These are phyloP conservation scores for Ormyrus pomaceus DNA, from an alignment of 2,888 invertebrate species.

Conservation along the genomic window DNA sequence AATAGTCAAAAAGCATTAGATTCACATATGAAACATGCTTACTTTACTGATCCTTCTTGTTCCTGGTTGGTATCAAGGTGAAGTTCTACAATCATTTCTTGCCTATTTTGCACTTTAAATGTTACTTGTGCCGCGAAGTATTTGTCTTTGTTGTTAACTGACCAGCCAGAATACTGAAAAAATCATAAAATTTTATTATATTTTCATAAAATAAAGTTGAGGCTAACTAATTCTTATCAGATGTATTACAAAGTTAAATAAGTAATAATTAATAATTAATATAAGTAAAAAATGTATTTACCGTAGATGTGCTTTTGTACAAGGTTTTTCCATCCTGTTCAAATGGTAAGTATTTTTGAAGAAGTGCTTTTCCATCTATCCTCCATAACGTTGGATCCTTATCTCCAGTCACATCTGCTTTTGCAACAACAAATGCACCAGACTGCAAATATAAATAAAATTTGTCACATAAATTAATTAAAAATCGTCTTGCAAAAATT, in stretches of 20 bases:
- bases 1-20: background rate
- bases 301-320: slow-evolving; percentile 78
- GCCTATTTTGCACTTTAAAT: slow-evolving; percentile 76
- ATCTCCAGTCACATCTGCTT: slow-evolving; percentile 76
- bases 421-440: slow-evolving; percentile 79
- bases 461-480: background rate
- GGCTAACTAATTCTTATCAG: background rate
- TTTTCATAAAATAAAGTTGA: background rate
- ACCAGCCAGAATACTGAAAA: slow-evolving; percentile 77
- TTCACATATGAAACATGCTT: slow-evolving; percentile 52
- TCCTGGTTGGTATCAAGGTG: slow-evolving; percentile 67
- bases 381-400: slow-evolving; percentile 79
- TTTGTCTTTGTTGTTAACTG: slow-evolving; percentile 75
- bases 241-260: background rate
- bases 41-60: slow-evolving; percentile 70
- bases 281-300: slow-evolving; percentile 62
- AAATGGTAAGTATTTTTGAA: slow-evolving; percentile 80
- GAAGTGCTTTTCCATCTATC: slow-evolving; percentile 79
- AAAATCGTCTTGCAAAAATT: slow-evolving; percentile 17
- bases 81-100: slow-evolving; percentile 77
- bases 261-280: slow-evolving; percentile 11
- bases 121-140: slow-evolving; percentile 76
- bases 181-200: slow-evolving; percentile 20
- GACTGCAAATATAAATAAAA: slow-evolving; percentile 71
- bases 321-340: slow-evolving; percentile 76